These are phyloP conservation scores for Ernsta delagoae DNA, from an alignment of 2,888 invertebrate genomes.

Conservation along the genomic window DNA sequence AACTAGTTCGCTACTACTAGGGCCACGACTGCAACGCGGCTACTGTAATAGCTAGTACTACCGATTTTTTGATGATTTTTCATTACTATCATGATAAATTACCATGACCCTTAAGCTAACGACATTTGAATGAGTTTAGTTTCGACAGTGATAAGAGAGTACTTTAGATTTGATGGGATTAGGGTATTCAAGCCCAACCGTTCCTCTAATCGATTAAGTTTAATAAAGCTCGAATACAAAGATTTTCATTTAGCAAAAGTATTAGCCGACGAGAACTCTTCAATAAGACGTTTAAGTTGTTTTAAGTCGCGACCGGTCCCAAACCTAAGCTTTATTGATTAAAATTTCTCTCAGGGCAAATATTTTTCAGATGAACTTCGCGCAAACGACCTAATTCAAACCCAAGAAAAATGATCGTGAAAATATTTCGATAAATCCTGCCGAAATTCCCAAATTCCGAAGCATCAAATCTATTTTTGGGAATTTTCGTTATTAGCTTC, in stretches of 20 bases:
- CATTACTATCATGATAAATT: too few species aligned
- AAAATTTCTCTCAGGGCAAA: constrained; percentile 28
- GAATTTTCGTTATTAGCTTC: not conserved
- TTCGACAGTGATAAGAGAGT: too few species aligned
- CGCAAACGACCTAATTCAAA: constrained; percentile 19
- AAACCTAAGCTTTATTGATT: constrained; percentile 33
- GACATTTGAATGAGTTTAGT: too few species aligned
- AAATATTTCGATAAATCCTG: constrained; percentile 26
- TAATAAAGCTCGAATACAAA: constrained; percentile 21
- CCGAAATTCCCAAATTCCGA: constrained; percentile 4
- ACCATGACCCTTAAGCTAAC: too few species aligned
- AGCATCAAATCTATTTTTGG: not conserved
- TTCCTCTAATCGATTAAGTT: constrained; percentile 25
- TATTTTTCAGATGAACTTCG: constrained; percentile 30
- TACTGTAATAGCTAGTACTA: too few species aligned
- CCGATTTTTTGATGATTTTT: too few species aligned
- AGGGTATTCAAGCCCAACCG: too few species aligned
- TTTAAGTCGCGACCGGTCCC: constrained; percentile 12
- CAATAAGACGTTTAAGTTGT: constrained; percentile 23
- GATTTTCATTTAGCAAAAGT: constrained; percentile 22
- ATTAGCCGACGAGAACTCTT: constrained; percentile 12
- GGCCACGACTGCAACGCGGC: constrained; percentile 2
- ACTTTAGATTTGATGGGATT: too few species aligned
- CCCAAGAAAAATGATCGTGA: constrained; percentile 25
- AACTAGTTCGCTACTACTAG: constrained; percentile 34